Percentiles rank a stretch among this genome's conserved stretches.
Evolutionary conservation across 2,888 invertebrate species (phyloP).

Genomic region (Dynastes tityus): DNA sequence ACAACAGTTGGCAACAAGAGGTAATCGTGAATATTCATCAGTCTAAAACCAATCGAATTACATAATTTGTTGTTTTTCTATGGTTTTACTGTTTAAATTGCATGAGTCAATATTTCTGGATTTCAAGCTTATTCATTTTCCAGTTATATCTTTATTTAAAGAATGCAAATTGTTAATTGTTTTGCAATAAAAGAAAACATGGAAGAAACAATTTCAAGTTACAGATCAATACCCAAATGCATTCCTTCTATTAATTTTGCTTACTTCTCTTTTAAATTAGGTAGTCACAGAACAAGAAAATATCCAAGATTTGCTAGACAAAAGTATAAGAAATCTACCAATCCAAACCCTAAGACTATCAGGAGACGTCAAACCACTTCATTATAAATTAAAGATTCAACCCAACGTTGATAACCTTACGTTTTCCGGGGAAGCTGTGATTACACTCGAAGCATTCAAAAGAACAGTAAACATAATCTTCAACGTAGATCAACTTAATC

Average conservation of each 20-base stretch:
- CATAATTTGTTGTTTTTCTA: no score
- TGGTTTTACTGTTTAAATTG: no score
- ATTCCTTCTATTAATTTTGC: neutral
- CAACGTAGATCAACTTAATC: constrained; percentile 63
- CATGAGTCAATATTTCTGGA: no score
- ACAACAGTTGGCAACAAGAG: constrained; percentile 57
- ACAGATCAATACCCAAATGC: no score
- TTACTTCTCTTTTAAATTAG: constrained; percentile 51
- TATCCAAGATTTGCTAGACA: constrained; percentile 65
- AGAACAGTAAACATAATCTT: constrained; percentile 65
- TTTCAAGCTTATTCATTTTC: no score
- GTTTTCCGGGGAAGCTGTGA: constrained; percentile 65
- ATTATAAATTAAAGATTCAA: constrained; percentile 65
- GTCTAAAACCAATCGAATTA: neutral
- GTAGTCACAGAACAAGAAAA: constrained; percentile 61
- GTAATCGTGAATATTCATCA: constrained; percentile 56
- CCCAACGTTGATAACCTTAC: constrained; percentile 65
- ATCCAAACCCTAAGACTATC: constrained; percentile 64
- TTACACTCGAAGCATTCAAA: constrained; percentile 62
- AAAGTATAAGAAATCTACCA: constrained; percentile 60
- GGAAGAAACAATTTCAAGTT: no score
- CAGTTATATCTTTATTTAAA: no score
- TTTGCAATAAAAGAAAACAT: no score
- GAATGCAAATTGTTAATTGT: no score
- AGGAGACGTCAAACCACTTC: constrained; percentile 60